Evolutionary conservation across 2,888 invertebrate species (phyloP).

Genomic region (Lamellibrachia satsuma): DNA sequence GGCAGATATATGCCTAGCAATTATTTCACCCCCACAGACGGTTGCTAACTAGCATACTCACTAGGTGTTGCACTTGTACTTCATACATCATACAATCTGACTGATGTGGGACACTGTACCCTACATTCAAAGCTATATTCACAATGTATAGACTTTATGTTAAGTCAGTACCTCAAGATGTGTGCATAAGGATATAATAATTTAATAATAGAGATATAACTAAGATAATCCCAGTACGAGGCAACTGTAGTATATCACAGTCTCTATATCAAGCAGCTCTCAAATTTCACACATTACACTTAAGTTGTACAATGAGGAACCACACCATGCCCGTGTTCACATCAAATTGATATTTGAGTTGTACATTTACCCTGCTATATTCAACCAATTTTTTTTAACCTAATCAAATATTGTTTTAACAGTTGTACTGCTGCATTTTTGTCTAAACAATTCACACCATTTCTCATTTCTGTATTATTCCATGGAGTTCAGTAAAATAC

Average conservation of each 20-base stretch:
- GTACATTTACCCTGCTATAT: neutral
- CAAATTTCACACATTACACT: neutral
- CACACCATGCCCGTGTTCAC: neutral
- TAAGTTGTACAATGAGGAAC: neutral
- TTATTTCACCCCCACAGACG: neutral
- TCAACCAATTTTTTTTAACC: neutral
- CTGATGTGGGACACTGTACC: neutral
- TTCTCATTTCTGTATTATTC: neutral
- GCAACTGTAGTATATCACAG: neutral
- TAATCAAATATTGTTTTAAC: neutral
- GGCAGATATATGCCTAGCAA: neutral
- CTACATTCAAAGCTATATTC: neutral
- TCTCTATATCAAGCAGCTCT: neutral
- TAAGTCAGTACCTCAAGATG: neutral
- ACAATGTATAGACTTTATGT: neutral
- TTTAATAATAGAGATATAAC: slow-evolving; percentile 20
- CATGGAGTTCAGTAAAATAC: neutral
- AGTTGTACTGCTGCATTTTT: neutral
- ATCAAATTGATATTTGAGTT: neutral
- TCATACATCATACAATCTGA: neutral
- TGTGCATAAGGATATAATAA: neutral
- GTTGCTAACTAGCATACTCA: neutral
- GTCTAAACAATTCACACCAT: neutral
- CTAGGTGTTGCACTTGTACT: neutral
- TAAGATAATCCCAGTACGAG: too few species aligned